These are phyloP conservation scores for Serrognathus titanus DNA, from an alignment of 2,888 invertebrate species.

Conservation along the genomic window DNA sequence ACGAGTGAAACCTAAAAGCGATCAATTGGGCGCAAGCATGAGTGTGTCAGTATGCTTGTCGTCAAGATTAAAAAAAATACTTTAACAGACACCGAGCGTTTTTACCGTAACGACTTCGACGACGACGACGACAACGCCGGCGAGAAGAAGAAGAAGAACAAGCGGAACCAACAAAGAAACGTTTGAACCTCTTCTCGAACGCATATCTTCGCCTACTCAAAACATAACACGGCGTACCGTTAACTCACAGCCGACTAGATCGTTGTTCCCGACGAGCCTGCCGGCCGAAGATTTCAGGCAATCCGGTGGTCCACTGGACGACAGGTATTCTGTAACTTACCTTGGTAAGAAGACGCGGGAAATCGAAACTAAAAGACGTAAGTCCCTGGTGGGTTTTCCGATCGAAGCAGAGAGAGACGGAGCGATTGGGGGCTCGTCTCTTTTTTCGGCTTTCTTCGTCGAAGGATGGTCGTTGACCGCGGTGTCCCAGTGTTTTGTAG, in stretches of 20 bases:
- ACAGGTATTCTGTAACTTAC: constrained; percentile 32
- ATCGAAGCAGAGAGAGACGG: constrained; percentile 2
- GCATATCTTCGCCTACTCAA: constrained; percentile 25
- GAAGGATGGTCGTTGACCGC: constrained; percentile 43
- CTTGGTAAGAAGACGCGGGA: constrained; percentile 27
- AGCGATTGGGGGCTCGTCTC: constrained; percentile 1
- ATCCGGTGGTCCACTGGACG: constrained; percentile 7
- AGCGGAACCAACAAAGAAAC: neutral
- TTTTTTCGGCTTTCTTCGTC: constrained; percentile 23
- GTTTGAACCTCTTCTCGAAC: constrained; percentile 2
- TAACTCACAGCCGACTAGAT: constrained; percentile 22
- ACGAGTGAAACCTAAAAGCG: too few relatives aligned
- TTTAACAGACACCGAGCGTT: too few relatives aligned
- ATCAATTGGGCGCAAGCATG: too few relatives aligned
- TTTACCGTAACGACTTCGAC: neutral
- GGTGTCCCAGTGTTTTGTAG: constrained; percentile 37
- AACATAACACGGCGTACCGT: constrained; percentile 32
- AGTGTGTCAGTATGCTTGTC: too few relatives aligned
- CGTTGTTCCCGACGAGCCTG: neutral
- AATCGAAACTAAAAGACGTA: constrained; percentile 18
- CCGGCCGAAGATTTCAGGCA: neutral
- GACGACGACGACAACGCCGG: neutral
- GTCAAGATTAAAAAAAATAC: too few relatives aligned
- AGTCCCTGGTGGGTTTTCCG: neutral
- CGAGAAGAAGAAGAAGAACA: too few relatives aligned